phyloP scores from a whole-genome alignment of 1,140 invertebrate genomes.

The Aphaenogaster floridana region DNA sequence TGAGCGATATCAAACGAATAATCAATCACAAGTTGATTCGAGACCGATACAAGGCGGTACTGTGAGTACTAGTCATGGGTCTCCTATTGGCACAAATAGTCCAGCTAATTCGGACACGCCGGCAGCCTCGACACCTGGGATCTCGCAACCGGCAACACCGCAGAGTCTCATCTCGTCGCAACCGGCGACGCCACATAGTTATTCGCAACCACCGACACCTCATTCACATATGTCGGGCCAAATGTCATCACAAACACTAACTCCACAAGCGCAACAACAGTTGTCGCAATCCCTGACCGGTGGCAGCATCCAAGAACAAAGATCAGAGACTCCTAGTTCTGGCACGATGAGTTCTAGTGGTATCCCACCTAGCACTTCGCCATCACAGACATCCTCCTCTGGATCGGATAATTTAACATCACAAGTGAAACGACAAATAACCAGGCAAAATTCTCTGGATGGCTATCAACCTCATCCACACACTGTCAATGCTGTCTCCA shows the following conservation, averaged over 20 bases:
- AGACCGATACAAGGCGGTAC: slow-evolving; percentile 92
- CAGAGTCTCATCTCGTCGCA: slow-evolving; percentile 84
- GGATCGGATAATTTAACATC: slow-evolving; percentile 69
- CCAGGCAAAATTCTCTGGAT: slow-evolving; percentile 78
- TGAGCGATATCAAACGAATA: slow-evolving; percentile 87
- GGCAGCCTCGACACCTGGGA: slow-evolving; percentile 79
- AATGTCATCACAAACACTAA: slow-evolving; percentile 73
- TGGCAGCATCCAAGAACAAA: slow-evolving; percentile 74
- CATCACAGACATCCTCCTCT: slow-evolving; percentile 75
- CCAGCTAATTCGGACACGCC: slow-evolving; percentile 84
- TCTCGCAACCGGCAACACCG: slow-evolving; percentile 84
- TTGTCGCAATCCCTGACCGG: slow-evolving; percentile 74
- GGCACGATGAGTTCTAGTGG: slow-evolving; percentile 74
- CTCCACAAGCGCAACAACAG: slow-evolving; percentile 74
- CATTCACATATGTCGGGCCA: slow-evolving; percentile 76
- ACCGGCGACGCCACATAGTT: slow-evolving; percentile 83
- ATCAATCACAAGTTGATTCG: slow-evolving; percentile 85
- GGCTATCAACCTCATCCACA: slow-evolving; percentile 85
- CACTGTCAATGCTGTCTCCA: slow-evolving; percentile 80
- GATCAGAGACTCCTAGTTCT: slow-evolving; percentile 79
- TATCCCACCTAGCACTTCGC: slow-evolving; percentile 77
- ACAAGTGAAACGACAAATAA: slow-evolving; percentile 70
- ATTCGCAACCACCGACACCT: slow-evolving; percentile 84
- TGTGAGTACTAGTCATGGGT: slow-evolving; percentile 92
- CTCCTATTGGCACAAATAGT: slow-evolving; percentile 88